Conservation (phyloP, 1,140 invertebrate genomes). For the Parasteatoda tepidariorum region DNA sequence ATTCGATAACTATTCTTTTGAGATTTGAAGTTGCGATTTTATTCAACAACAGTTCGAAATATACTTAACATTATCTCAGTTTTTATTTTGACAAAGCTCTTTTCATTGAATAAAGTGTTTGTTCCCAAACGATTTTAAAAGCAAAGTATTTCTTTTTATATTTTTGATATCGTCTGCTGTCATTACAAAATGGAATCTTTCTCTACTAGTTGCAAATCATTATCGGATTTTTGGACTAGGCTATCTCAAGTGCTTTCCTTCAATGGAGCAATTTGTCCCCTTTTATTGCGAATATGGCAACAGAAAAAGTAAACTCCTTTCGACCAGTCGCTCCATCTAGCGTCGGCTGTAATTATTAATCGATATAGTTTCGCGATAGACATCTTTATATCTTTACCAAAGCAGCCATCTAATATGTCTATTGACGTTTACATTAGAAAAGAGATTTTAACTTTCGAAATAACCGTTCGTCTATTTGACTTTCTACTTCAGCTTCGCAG, state of each 20-base stretch:
- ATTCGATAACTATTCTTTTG: conserved; percentile 16
- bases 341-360: conserved; percentile 46
- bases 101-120: conserved; percentile 14
- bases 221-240: conserved; percentile 42
- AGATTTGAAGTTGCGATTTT: not conserved
- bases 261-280: conserved; percentile 53
- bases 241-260: conserved; percentile 48
- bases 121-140: conserved; percentile 51
- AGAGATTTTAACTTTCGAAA: conserved; percentile 46
- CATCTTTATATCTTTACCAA: conserved; percentile 36
- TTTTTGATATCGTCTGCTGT: conserved; percentile 14
- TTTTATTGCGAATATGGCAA: conserved; percentile 42
- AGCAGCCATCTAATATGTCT: conserved; percentile 48
- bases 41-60: conserved; percentile 7
- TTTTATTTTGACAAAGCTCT: conserved; percentile 20
- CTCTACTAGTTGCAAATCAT: conserved; percentile 54
- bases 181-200: conserved; percentile 19
- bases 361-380: conserved; percentile 38
- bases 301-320: conserved; percentile 5
- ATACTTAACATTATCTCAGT: conserved; percentile 31
- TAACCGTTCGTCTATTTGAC: conserved; percentile 36
- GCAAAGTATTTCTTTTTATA: conserved; percentile 47
- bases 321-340: conserved; percentile 45
- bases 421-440: conserved; percentile 54
- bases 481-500: conserved; percentile 15